Conservation (phyloP, 2,113 vertebrate genomes). For the Gobius niger region DNA sequence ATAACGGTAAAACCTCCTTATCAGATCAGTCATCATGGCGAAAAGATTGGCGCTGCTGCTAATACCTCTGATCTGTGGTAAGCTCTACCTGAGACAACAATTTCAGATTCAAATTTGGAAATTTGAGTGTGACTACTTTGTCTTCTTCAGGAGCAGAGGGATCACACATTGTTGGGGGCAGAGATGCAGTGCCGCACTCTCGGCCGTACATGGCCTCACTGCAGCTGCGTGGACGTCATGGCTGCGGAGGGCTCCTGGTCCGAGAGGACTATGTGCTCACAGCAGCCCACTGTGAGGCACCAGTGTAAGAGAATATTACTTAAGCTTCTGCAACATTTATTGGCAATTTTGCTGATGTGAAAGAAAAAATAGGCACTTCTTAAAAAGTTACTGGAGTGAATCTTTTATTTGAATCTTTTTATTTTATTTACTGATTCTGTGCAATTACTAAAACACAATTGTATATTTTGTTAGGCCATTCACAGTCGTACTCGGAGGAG, state of each 20-base stretch:
- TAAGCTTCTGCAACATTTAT: neutral
- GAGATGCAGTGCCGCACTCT: constrained; percentile 61
- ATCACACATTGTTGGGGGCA: constrained; percentile 74
- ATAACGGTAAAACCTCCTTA: neutral
- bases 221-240: constrained; percentile 21
- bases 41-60: constrained; percentile 33
- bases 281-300: constrained; percentile 64
- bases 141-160: constrained; percentile 37
- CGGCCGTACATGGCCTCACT: constrained; percentile 75
- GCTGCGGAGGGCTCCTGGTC: constrained; percentile 74
- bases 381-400: too few relatives aligned
- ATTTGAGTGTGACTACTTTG: neutral
- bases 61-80: constrained; percentile 43
- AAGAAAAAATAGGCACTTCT: too few relatives aligned
- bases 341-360: too few relatives aligned
- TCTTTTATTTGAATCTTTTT: too few relatives aligned
- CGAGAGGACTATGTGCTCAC: constrained; percentile 68
- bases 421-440: too few relatives aligned
- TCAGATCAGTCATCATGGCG: constrained; percentile 45
- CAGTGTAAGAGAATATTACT: constrained; percentile 43
- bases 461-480: constrained; percentile 21
- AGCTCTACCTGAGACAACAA: constrained; percentile 12
- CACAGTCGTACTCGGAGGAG: constrained; percentile 69
- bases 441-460: neutral
- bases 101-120: neutral